Percentiles rank a stretch among this genome's conserved stretches.
Evolutionary conservation across 2,797 vertebrate genomes (phyloP).

Genomic region (Rhyacichthys aspro): DNA sequence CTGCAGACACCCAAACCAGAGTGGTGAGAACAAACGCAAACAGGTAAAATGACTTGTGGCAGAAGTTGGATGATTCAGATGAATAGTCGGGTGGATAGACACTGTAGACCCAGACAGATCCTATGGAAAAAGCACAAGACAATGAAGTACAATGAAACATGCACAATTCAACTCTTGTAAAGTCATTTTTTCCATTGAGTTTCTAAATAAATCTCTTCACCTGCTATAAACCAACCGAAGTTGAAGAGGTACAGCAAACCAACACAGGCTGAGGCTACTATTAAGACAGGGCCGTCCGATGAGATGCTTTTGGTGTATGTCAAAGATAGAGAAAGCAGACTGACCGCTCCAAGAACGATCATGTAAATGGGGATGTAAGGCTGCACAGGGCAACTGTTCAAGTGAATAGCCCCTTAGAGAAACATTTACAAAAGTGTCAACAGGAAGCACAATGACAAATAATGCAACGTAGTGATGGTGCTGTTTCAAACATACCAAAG

Average conservation of each 20-base stretch:
- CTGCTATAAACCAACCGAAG: slow-evolving; percentile 67
- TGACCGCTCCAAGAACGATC: slow-evolving; percentile 55
- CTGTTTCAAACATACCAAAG: slow-evolving; percentile 51
- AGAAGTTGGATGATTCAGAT: slow-evolving; percentile 15
- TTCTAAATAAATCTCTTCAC: slow-evolving; percentile 33
- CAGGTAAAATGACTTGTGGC: slow-evolving; percentile 55
- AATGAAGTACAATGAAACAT: background rate
- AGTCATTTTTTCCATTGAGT: no score
- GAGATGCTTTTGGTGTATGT: slow-evolving; percentile 32
- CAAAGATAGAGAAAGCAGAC: slow-evolving; percentile 44
- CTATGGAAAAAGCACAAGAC: slow-evolving; percentile 43
- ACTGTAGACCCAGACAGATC: slow-evolving; percentile 60
- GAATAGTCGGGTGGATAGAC: slow-evolving; percentile 59
- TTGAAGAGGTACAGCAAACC: slow-evolving; percentile 48
- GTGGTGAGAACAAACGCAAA: slow-evolving; percentile 66
- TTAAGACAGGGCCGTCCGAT: background rate
- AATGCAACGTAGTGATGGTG: background rate
- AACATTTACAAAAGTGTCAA: background rate
- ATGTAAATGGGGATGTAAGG: slow-evolving; percentile 69
- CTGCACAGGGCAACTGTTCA: slow-evolving; percentile 49
- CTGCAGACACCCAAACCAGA: slow-evolving; percentile 34
- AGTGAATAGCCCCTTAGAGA: slow-evolving; percentile 51
- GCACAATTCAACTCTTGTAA: no score
- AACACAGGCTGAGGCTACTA: slow-evolving; percentile 5
- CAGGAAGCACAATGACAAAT: background rate